Base-by-base conservation (phyloP, 2,888 invertebrate species). In the Syrphus vitripennis region DNA sequence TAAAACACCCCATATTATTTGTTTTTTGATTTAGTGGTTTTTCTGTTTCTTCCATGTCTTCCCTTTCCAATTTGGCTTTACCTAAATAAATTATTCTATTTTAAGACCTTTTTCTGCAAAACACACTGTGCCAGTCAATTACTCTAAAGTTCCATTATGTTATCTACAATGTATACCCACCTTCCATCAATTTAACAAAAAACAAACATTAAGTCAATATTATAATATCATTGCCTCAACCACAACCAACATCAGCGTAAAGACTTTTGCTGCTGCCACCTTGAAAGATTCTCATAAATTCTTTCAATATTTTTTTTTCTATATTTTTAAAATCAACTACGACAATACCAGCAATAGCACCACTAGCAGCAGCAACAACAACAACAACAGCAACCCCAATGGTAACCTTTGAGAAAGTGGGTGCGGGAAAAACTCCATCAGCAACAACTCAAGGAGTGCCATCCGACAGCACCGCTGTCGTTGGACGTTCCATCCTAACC, bases 361-460 rank as follows among this genome's bases (percentile, higher is more conserved):
- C 42, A 37, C 14, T 14, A 7, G 65, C 72, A 65, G 21, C 75
- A 24, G 4, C 9, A 7, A 59, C 71, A 69, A 16, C 72, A 45
- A 86, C 88, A 70, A 48, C 61, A 26, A 48, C 71, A 53, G 24
- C 65, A 50, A 71, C 65, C 65, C 77, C 86, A 57, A 78, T 87
- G 57, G 77, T 83, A 50, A 88, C 88, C 55, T 88, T 92, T 83
- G 92, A 92, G 89, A 91, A 92, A 89, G 90, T 91, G 89, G 91
- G 92, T 87, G 91, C 91, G 67, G 90, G 87, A 74, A 87, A 84
- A 48, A 82, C 50, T 59, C 87, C 69, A 72, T 61, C 78, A 45
- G 75, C 80, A 84, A 29, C 81, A 70, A 48, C 31, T 75, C 83
- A 88, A 87, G 87, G 88, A 88, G 88, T 88, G 87, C 74, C 87